Evolutionary conservation across 2,797 vertebrate species (phyloP).

Genomic region (Bufotes viridis): DNA sequence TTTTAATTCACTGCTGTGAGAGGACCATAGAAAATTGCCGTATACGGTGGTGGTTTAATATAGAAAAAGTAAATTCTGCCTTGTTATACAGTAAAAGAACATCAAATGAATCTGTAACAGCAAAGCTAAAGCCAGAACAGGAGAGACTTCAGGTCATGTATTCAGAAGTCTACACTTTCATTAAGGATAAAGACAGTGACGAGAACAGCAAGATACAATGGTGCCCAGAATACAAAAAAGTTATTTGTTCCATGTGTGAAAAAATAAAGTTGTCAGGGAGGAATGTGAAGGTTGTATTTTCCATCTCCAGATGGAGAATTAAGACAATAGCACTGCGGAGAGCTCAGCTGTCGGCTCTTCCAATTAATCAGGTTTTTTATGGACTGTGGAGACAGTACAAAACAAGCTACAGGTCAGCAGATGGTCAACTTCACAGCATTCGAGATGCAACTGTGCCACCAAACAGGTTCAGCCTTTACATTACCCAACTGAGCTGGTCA

Average conservation of each 20-base stretch:
- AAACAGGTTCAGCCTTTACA: not conserved
- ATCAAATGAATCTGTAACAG: not conserved
- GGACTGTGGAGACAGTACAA: constrained; percentile 55
- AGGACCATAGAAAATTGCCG: not conserved
- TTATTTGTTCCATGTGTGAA: constrained; percentile 37
- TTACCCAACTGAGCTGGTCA: not conserved
- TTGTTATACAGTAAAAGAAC: not conserved
- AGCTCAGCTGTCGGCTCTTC: constrained; percentile 57
- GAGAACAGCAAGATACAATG: not conserved
- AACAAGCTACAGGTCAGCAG: constrained; percentile 60
- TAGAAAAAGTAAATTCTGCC: not conserved
- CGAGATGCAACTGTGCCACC: constrained; percentile 34
- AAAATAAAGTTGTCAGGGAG: constrained; percentile 44
- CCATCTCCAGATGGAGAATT: constrained; percentile 56
- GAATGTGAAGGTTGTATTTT: constrained; percentile 40
- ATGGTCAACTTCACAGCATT: constrained; percentile 52
- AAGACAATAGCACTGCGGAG: constrained; percentile 36
- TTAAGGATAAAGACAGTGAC: not conserved
- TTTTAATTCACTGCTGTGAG: not conserved
- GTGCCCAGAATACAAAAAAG: not conserved
- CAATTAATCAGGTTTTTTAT: constrained; percentile 61
- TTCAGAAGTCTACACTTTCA: not conserved
- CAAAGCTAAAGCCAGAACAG: not conserved
- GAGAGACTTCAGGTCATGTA: not conserved
- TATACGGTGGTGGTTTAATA: not conserved